phyloP scores from a whole-genome alignment of 2,797 vertebrate genomes.

The Morelia viridis region DNA sequence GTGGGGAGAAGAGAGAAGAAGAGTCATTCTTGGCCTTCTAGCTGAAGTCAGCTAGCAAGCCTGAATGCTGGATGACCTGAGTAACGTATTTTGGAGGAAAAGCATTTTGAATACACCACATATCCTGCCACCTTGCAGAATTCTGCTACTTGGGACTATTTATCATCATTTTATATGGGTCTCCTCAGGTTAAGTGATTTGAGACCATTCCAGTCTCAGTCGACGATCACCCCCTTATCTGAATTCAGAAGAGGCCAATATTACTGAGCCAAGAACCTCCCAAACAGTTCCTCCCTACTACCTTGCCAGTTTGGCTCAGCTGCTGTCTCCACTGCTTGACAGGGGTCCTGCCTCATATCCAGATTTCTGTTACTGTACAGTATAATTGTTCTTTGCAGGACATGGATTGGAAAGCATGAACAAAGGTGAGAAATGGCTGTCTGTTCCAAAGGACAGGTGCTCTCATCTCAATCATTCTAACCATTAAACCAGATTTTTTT shows the following conservation, averaged over 20 bases:
- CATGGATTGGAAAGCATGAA: neutral
- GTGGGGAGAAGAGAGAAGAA: neutral
- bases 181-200: neutral
- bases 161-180: neutral
- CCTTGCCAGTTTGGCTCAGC: neutral
- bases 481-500: neutral
- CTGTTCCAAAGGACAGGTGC: neutral
- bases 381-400: neutral
- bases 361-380: neutral
- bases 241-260: neutral
- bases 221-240: neutral
- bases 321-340: neutral
- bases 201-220: neutral
- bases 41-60: neutral
- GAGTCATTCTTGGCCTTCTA: neutral
- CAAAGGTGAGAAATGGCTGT: neutral
- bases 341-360: neutral
- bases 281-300: neutral
- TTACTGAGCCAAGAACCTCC: neutral
- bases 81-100: neutral
- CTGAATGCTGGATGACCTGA: neutral
- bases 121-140: neutral
- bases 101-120: neutral
- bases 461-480: neutral
- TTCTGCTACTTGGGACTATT: neutral